Conservation (phyloP, 2,113 vertebrate species). For the Egretta garzetta region DNA sequence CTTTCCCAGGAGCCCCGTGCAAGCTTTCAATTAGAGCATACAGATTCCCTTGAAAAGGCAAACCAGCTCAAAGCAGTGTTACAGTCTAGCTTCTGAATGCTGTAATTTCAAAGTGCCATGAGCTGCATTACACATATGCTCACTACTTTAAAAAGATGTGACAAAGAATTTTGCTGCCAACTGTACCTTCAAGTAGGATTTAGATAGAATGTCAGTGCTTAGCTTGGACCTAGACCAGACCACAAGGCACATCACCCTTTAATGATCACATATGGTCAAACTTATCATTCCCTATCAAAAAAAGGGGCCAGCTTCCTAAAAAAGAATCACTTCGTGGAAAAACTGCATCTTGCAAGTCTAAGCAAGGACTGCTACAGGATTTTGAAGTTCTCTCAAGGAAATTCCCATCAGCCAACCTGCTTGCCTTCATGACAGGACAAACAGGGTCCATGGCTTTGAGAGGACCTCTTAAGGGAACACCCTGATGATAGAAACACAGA, state of each 20-base stretch:
- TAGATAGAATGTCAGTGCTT: background rate
- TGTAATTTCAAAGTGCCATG: background rate
- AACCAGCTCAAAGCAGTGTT: background rate
- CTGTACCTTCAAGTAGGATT: background rate
- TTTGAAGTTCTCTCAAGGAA: background rate
- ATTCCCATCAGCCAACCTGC: background rate
- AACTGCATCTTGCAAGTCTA: background rate
- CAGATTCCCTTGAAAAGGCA: background rate
- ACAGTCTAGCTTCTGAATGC: background rate
- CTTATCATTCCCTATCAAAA: background rate
- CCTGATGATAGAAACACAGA: background rate
- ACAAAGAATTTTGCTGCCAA: background rate
- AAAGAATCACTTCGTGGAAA: background rate
- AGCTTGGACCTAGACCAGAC: background rate
- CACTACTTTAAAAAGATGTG: background rate
- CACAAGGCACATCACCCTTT: background rate
- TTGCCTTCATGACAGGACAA: background rate
- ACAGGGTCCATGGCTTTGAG: background rate
- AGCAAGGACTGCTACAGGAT: background rate
- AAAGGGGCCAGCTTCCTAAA: background rate
- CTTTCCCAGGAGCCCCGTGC: accelerated
- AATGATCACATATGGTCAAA: background rate
- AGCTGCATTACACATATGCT: background rate
- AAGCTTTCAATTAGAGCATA: background rate
- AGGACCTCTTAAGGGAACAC: background rate